These are phyloP conservation scores for Felis chaus DNA, from an alignment of 2,113 vertebrate species.

Conservation along the genomic window DNA sequence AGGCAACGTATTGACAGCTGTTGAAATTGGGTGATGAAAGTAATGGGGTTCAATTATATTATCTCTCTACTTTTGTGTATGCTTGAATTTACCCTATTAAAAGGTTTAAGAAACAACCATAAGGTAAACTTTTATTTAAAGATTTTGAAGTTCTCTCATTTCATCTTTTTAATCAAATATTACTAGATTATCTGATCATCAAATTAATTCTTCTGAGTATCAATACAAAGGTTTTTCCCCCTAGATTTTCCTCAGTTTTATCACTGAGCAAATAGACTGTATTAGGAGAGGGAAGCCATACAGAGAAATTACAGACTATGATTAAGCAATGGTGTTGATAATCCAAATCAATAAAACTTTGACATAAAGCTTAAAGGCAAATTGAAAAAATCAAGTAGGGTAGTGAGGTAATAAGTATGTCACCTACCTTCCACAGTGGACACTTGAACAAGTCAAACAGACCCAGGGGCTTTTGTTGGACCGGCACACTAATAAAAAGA, in stretches of 20 bases:
- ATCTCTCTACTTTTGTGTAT: not conserved
- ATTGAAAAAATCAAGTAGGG: slow-evolving; percentile 6
- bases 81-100: slow-evolving; percentile 6
- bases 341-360: not conserved
- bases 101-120: not conserved
- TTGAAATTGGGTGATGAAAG: not conserved
- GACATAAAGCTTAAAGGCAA: slow-evolving; percentile 35
- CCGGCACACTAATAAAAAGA: slow-evolving; percentile 91
- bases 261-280: not conserved
- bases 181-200: slow-evolving; percentile 2
- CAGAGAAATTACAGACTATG: not conserved
- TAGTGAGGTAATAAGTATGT: slow-evolving; percentile 20
- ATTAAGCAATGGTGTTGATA: slow-evolving; percentile 40
- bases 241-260: not conserved
- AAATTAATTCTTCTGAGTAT: slow-evolving; percentile 32
- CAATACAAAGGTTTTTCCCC: not conserved
- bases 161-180: slow-evolving; percentile 24
- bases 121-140: slow-evolving; percentile 28
- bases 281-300: not conserved
- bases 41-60: not conserved
- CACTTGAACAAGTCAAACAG: slow-evolving; percentile 95
- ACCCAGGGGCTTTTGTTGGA: slow-evolving; percentile 99
- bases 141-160: slow-evolving; percentile 7
- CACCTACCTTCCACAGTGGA: slow-evolving; percentile 97
- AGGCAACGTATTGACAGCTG: not conserved